Conservation (phyloP, 2,113 vertebrate genomes). For the Callaeas wilsoni region DNA sequence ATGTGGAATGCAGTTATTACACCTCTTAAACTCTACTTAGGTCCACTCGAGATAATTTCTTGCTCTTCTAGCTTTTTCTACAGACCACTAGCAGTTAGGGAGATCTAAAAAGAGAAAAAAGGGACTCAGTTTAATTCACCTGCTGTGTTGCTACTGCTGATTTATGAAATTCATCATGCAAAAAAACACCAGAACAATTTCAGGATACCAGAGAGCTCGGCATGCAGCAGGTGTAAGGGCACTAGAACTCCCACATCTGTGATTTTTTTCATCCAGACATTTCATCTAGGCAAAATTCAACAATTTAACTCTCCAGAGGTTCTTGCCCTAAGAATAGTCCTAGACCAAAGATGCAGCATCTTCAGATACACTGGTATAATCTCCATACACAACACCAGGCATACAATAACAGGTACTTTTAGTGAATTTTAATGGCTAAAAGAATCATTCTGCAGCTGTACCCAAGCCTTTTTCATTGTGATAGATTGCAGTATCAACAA, state of each 20-base stretch:
- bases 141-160: background rate
- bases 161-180: background rate
- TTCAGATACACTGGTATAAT: background rate
- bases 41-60: background rate
- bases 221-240: background rate
- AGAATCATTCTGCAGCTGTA: background rate
- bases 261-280: background rate
- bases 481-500: background rate
- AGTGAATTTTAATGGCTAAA: background rate
- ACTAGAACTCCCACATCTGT: background rate
- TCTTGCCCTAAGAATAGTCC: background rate
- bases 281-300: background rate
- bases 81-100: background rate
- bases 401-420: background rate
- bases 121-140: background rate
- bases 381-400: background rate
- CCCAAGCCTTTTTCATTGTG: background rate
- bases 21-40: background rate
- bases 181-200: background rate
- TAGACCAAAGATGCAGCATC: background rate
- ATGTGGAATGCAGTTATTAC: background rate
- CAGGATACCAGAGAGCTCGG: background rate
- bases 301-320: background rate
- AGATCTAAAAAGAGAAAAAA: background rate
- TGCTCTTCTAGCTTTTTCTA: background rate